A percentile compares a stretch with the other conserved stretches of the same genome.
Evolutionary conservation across 2,888 invertebrate species (phyloP).

Genomic region (Blera fallax): DNA sequence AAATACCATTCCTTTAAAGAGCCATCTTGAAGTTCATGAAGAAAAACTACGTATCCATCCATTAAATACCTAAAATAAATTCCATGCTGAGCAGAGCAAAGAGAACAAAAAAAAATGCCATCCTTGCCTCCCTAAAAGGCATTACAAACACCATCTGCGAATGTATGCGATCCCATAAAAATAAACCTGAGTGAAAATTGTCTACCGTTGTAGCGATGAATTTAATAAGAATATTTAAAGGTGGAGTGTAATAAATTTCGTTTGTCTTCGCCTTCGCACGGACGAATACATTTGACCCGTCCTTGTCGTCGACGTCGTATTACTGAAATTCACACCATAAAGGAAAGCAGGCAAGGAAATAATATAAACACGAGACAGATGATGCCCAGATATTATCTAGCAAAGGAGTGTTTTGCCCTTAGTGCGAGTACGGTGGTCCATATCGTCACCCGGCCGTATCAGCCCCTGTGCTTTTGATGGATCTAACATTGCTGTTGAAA

Average conservation of each 20-base stretch:
- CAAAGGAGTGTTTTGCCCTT: conserved; percentile 4
- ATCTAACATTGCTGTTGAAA: conserved; percentile 16
- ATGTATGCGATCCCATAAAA: conserved; percentile 63
- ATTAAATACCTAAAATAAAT: conserved; percentile 23
- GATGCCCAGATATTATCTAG: conserved; percentile 51
- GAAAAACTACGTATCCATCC: conserved; percentile 1
- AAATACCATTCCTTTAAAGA: conserved; percentile 20
- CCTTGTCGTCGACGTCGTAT: background rate
- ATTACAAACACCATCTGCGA: conserved; percentile 61
- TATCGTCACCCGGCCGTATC: background rate
- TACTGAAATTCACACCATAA: conserved; percentile 14
- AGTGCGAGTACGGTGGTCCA: too few relatives aligned
- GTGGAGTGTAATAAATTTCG: conserved; percentile 59
- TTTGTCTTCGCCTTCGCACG: conserved; percentile 40
- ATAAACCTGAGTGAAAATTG: conserved; percentile 61
- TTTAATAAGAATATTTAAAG: conserved; percentile 63
- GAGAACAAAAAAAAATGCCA: conserved; percentile 1
- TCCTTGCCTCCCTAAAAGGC: background rate
- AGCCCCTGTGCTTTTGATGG: background rate
- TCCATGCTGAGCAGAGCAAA: background rate
- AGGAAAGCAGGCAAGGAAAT: conserved; percentile 17
- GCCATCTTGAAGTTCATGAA: conserved; percentile 11
- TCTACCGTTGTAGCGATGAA: conserved; percentile 53
- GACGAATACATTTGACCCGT: conserved; percentile 36
- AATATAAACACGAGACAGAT: conserved; percentile 44